Evolutionary conservation across 2,113 vertebrate species (phyloP).

Genomic region (Thryonomys swinderianus): DNA sequence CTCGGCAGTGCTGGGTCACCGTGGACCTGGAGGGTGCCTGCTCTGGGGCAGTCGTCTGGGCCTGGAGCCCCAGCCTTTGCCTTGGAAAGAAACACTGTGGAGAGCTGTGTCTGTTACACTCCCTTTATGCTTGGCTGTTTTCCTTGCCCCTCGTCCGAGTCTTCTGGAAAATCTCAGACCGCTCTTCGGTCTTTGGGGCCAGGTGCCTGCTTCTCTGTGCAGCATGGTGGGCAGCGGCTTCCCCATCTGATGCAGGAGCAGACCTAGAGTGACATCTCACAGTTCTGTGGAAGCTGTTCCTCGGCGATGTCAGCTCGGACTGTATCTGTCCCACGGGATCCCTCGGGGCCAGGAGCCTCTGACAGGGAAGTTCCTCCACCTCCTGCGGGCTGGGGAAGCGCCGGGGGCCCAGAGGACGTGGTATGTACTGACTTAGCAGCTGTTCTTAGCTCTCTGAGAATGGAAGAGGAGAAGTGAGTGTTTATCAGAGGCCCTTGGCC

Average conservation of each 20-base stretch:
- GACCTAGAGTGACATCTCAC: neutral
- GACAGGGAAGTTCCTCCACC: neutral
- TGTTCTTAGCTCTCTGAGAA: neutral
- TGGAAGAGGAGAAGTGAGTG: neutral
- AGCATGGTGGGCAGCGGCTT: rapidly evolving
- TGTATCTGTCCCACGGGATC: neutral
- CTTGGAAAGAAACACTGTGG: neutral
- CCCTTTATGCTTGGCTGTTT: neutral
- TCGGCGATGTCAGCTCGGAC: neutral
- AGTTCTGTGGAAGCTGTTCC: neutral
- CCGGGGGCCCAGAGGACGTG: neutral
- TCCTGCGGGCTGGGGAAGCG: neutral
- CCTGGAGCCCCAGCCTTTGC: neutral
- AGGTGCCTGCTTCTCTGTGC: neutral
- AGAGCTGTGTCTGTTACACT: rapidly evolving
- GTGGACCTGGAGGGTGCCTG: no score
- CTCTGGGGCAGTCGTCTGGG: neutral
- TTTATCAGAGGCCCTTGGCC: neutral
- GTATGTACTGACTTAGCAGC: neutral
- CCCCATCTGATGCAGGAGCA: neutral
- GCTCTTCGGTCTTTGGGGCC: neutral
- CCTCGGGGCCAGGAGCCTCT: rapidly evolving
- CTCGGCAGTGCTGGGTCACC: neutral
- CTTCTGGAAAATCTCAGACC: neutral
- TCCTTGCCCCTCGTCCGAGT: rapidly evolving